Base-by-base conservation (phyloP, 2,888 invertebrate genomes). In the Salpingus planirostris region DNA sequence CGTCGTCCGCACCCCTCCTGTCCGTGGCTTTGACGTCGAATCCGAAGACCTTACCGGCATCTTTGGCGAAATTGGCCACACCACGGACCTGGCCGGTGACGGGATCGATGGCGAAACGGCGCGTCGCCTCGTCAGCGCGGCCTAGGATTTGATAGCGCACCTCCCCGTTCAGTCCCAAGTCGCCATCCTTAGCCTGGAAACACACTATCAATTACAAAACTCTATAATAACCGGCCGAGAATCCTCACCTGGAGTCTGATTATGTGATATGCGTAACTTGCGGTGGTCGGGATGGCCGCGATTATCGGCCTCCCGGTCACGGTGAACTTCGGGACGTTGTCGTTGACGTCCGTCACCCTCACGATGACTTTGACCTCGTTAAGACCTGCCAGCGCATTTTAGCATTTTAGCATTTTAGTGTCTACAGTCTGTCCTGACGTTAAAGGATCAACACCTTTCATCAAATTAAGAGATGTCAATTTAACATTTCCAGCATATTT, bases 11-110 rank as follows among this genome's bases (percentile, higher is more conserved):
- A 1, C 89, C 89, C 13, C 72, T 68, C 34, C 79, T 74, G 57
- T 90, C 89, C 0, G 86, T 87, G 6, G 88, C 90, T 63, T 87
- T 87, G 6, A 89, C 86, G 62, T 89, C 88, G 52, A 89, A 88
- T 0, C 87, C 86, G 53, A 80, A 87, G 23, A 89, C 81, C 42
- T 77, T 71, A 1, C 86, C 86, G 11, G 79, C 79, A 44, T 80
- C 80, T 29, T 74, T 66, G 0, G 73, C 67, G 34, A 88, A 77
- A 22, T 77, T 72, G 1, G 79, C 74, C 10, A 86, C 73, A 0
- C 81, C 76, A 8, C 84, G 71, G 25, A 89, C 80, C 44, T 80
- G 78, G 2, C 89, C 89, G 1, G 78, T 75, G 1, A 77, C 65
- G 1, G 85, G 73, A 60, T 89, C 86, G 43, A 89, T 81, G 30